These are phyloP conservation scores for Muntiacus reevesi DNA, from an alignment of 2,113 vertebrate species.

Conservation along the genomic window DNA sequence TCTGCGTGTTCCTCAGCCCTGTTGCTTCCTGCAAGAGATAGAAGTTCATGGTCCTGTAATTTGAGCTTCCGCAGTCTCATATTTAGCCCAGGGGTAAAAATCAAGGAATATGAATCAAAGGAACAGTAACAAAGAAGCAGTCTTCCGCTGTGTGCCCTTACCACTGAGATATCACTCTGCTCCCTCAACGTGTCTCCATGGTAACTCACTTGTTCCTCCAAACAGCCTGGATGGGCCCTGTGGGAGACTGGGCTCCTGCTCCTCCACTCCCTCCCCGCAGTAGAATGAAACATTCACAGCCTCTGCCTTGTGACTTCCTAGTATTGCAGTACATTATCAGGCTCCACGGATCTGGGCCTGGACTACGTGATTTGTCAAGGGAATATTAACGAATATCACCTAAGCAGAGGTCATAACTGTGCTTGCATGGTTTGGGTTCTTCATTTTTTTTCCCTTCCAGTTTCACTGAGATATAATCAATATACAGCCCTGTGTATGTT, in stretches of 20 bases:
- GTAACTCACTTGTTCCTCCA: conserved; percentile 56
- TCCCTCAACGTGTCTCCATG: conserved; percentile 55
- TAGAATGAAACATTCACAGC: conserved; percentile 18
- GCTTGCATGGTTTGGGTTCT: not conserved
- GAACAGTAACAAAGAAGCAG: not conserved
- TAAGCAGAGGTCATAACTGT: not conserved
- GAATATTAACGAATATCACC: not conserved
- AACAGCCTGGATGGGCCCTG: conserved; percentile 31
- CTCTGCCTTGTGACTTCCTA: not conserved
- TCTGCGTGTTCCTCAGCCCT: not conserved
- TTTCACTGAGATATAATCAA: not conserved
- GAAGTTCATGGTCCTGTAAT: not conserved
- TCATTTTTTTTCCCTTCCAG: not conserved
- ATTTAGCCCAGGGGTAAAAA: conserved; percentile 28
- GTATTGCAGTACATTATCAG: not conserved
- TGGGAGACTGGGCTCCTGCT: not conserved
- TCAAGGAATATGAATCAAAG: conserved; percentile 21
- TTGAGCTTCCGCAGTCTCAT: not conserved
- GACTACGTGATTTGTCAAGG: not conserved
- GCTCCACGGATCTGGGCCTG: not conserved
- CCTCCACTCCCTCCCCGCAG: not conserved
- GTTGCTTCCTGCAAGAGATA: not conserved
- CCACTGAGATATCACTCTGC: not conserved
- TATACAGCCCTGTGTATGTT: not conserved
- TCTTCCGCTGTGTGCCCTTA: not conserved